Evolutionary conservation across 1,140 invertebrate genomes (phyloP).

Genomic region (Patella vulgata): DNA sequence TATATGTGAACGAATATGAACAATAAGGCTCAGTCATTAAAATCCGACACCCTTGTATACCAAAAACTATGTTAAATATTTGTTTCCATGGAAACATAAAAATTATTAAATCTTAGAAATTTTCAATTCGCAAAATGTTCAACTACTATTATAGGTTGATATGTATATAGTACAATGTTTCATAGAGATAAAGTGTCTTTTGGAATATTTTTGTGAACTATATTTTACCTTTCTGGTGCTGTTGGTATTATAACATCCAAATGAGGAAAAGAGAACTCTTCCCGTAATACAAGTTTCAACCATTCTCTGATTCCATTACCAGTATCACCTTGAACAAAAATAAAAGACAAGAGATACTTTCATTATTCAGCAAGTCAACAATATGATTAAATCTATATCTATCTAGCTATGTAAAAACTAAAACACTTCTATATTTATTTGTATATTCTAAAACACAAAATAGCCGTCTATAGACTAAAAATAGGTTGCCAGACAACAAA

Average conservation of each 20-base stretch:
- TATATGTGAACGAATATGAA: no score
- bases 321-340: constrained; percentile 25
- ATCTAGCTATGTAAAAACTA: not conserved
- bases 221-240: constrained; percentile 38
- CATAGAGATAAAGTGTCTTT: no score
- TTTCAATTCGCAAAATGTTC: no score
- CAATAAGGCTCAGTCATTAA: no score
- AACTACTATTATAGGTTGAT: no score
- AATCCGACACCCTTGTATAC: no score
- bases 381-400: not conserved
- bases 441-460: no score
- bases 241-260: constrained; percentile 29
- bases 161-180: no score
- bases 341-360: not conserved
- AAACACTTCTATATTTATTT: not conserved
- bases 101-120: no score
- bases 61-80: no score
- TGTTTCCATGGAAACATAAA: no score
- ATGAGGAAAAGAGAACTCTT: constrained; percentile 31
- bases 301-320: constrained; percentile 22
- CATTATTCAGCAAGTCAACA: not conserved
- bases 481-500: not conserved
- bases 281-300: constrained; percentile 21
- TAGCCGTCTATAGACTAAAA: not conserved
- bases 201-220: no score